phyloP scores from a whole-genome alignment of 2,113 vertebrate species.

The Chaetura pelagica region DNA sequence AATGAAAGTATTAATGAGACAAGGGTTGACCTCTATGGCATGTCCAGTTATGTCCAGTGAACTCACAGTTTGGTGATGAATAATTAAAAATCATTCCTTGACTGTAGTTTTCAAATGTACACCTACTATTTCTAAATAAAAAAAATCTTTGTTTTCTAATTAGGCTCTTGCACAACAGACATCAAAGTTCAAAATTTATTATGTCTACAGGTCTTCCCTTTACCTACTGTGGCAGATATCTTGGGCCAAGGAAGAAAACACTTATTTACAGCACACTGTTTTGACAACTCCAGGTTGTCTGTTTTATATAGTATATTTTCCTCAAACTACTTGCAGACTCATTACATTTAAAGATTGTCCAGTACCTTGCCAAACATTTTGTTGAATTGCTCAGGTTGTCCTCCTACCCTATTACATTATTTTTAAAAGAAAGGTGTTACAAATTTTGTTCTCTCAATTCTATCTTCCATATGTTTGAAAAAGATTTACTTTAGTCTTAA shows the following conservation, averaged over 20 bases:
- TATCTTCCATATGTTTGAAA: not conserved
- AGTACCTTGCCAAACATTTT: not conserved
- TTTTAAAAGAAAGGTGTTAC: not conserved
- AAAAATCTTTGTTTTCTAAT: not conserved
- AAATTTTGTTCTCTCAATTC: not conserved
- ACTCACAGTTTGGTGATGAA: not conserved
- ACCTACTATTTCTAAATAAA: not conserved
- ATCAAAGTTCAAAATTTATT: not conserved
- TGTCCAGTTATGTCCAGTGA: not conserved
- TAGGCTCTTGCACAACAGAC: not conserved
- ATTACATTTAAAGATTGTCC: not conserved
- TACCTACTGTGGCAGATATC: not conserved
- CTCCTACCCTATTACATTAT: not conserved
- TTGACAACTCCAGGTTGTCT: not conserved
- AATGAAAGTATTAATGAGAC: not conserved
- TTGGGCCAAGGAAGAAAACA: not conserved
- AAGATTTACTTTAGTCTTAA: not conserved
- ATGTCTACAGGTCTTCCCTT: not conserved
- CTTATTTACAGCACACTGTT: not conserved
- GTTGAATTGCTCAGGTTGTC: not conserved
- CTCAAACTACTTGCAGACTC: not conserved
- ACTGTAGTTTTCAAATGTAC: not conserved
- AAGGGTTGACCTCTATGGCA: not conserved
- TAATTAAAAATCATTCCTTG: not conserved
- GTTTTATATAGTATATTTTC: not conserved